Base-by-base conservation (phyloP, 1,140 invertebrate species). In the Micrasema minimum region DNA sequence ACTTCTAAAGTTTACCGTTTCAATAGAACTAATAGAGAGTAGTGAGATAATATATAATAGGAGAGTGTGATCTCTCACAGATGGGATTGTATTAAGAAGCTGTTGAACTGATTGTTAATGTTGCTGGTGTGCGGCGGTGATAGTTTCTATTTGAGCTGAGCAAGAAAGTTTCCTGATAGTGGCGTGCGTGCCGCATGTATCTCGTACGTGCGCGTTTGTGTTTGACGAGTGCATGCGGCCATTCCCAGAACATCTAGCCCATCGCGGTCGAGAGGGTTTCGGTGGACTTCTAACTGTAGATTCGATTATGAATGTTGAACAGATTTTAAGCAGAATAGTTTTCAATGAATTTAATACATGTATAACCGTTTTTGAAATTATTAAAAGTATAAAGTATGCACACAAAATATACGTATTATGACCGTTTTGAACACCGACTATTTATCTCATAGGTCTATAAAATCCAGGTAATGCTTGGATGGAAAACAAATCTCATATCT, bases 1-100 rank as follows among this genome's bases (percentile, higher is more conserved):
- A 55, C 12, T 55, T 55, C 51, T 55, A 55, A 55, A 55, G 12
- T 31, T 31, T 12, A 35, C 31, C 31, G 51, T 55, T 26, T 55
- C 31, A 55, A 55, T 23, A 16, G 16, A 35, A 55, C 51, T 12
- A 43, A 14, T 43, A 43, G 41, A 12, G 41, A 0, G 11, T 43
- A 43, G 10, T n/a, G 12, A 43, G 37, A 11, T 5, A 38, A 6
- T 6, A 6, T 38, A 38, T 11, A 38, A 38, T 2, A 43, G 41
- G 16, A n/a, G 41, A n/a, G 41, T 43, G 16, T 43, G 41, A 43
- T 43, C 12, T 14, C 16, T 12, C 16, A 43, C 16, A 43, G 41
- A 43, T n/a, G 2, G 2, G 12, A 2, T 43, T 12, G 41, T 43
- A n/a, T 4, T 12, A 14, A 43, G 16, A 14, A 14, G 12, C 4